These are phyloP conservation scores for Sesamia inferens DNA, from an alignment of 2,888 invertebrate species.

Conservation along the genomic window DNA sequence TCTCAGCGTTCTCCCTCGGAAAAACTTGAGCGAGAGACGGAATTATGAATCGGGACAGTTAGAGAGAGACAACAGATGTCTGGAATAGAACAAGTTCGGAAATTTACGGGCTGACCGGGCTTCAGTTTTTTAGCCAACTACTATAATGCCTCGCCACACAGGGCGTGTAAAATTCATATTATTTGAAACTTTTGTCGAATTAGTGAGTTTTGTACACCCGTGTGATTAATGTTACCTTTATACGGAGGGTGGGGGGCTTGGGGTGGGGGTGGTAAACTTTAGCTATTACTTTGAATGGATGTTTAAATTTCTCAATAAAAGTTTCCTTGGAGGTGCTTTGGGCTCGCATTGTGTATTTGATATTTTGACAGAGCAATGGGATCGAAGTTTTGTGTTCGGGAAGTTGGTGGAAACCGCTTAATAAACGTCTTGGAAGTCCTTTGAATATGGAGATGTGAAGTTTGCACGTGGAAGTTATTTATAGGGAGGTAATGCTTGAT, in stretches of 20 bases:
- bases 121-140: conserved; percentile 73
- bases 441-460: conserved; percentile 50
- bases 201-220: conserved; percentile 70
- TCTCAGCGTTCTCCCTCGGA: conserved; percentile 55
- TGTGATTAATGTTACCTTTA: conserved; percentile 75
- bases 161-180: conserved; percentile 74
- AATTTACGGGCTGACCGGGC: conserved; percentile 72
- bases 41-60: conserved; percentile 62
- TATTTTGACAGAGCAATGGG: conserved; percentile 78
- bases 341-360: conserved; percentile 76
- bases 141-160: conserved; percentile 64
- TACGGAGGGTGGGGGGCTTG: conserved; percentile 41
- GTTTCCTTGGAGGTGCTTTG: conserved; percentile 68
- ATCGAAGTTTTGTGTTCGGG: conserved; percentile 67
- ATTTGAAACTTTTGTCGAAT: conserved; percentile 75
- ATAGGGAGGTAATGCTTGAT: conserved; percentile 36
- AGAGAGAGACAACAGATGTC: conserved; percentile 73
- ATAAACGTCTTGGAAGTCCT: conserved; percentile 68
- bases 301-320: conserved; percentile 85
- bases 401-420: conserved; percentile 70
- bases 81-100: conserved; percentile 74
- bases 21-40: conserved; percentile 63
- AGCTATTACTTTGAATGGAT: conserved; percentile 80
- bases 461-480: conserved; percentile 50
- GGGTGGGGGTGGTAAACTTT: conserved; percentile 72